Conservation (phyloP, 2,797 vertebrate genomes). For the Danio kyathit region DNA sequence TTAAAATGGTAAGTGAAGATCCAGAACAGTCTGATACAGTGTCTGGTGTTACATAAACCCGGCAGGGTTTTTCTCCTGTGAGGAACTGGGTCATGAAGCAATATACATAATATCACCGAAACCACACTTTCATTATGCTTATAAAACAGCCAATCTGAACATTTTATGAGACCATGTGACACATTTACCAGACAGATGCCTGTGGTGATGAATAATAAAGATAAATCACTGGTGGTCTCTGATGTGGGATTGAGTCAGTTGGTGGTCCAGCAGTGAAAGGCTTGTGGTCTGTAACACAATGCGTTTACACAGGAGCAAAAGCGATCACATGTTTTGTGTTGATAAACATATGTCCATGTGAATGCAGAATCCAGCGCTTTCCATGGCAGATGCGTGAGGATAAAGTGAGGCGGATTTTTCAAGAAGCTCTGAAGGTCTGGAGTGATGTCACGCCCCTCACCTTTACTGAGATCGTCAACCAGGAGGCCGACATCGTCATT, state of each 20-base stretch:
- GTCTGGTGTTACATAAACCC: conserved; percentile 20
- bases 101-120: conserved; percentile 1
- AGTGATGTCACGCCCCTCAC: conserved; percentile 91
- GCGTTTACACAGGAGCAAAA: conserved; percentile 2
- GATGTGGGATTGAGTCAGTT: conserved; percentile 18
- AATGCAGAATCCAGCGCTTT: conserved; percentile 81
- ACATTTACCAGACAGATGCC: conserved; percentile 7
- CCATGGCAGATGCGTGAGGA: conserved; percentile 89
- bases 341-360: conserved; percentile 1
- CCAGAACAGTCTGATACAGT: background rate
- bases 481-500: conserved; percentile 89
- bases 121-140: background rate
- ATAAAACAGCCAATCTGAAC: conserved; percentile 21
- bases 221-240: conserved; percentile 26
- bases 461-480: conserved; percentile 86
- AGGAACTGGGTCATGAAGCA: conserved; percentile 36
- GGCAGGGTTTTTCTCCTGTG: conserved; percentile 1
- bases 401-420: conserved; percentile 84
- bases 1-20: conserved; percentile 2
- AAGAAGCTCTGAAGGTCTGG: conserved; percentile 90
- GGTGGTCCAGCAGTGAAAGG: conserved; percentile 22
- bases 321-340: conserved; percentile 11
- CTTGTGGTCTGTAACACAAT: background rate
- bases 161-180: conserved; percentile 27
- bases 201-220: conserved; percentile 12